Evolutionary conservation across 2,113 vertebrate species (phyloP), one percentile per base, ranked within the genome.

Genomic region (Oryzias woworae): DNA sequence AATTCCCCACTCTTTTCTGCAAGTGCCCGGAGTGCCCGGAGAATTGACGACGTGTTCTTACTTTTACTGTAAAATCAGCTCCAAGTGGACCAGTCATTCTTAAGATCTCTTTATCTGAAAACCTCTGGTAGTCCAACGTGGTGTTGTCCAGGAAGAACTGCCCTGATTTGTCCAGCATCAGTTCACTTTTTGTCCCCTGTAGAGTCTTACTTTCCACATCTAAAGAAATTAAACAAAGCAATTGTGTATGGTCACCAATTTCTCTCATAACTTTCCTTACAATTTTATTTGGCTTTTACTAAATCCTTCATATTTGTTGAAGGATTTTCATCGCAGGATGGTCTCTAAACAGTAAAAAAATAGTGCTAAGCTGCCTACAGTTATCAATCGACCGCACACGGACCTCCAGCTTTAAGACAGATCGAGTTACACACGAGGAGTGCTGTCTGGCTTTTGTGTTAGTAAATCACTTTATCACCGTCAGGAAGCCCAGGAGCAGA

Each of bases 201-300:
- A 99, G 92, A 6, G 94, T 96, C 88, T 95, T 98, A 62, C 93
- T 96, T 92, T 98, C 96, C 86, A 99, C 89, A 83, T 93, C 97
- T 98, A 68, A 71, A 53, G 75, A 78, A 75, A 10, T 77, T 82
- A 70, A n/a, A 64, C 4, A 49, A 22, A 49, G 41, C 4, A 52
- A 10, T 41, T 13, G 18, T 57, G 36, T 55, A 18, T 3, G n/a
- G 12, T 48, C 47, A 20, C 12, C n/a, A 48, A 36, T 36, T 36
- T 13, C 36, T 36, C 36, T 6, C 36, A 36, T 6, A 28, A 28
- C 26, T 28, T 6, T 5, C 26, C 26, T 0, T 28, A 36, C 7
- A 36, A 10, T 12, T 10, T 36, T 36, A 10, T 36, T 36, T 10
- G 12, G 10, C 3, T 36, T 36, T 48, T 48, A 48, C 20, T 10